Evolutionary conservation across 1,140 invertebrate species (phyloP).

Genomic region (Drosophila eugracilis): DNA sequence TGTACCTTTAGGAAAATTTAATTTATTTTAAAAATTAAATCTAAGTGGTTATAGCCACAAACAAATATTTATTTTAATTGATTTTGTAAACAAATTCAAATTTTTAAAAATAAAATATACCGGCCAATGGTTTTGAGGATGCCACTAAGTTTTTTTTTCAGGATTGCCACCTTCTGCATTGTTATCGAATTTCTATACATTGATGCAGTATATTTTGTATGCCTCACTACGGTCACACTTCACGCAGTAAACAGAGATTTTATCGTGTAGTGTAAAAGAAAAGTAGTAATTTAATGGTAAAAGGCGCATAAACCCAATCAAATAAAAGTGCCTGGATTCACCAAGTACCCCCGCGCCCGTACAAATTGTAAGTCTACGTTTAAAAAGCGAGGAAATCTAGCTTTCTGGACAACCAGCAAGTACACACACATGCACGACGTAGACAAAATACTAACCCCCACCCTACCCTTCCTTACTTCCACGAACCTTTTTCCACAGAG

Average conservation of each 20-base stretch:
- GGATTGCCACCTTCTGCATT: neutral
- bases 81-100: neutral
- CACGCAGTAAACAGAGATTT: slow-evolving; percentile 73
- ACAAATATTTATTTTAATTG: no score
- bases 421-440: slow-evolving; percentile 49
- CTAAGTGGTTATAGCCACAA: no score
- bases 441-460: slow-evolving; percentile 76
- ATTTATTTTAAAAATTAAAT: no score
- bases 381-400: neutral
- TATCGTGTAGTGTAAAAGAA: slow-evolving; percentile 61
- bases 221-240: slow-evolving; percentile 20
- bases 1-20: no score
- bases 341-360: neutral
- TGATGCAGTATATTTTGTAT: neutral
- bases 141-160: neutral
- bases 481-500: slow-evolving; percentile 53
- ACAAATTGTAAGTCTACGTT: slow-evolving; percentile 6
- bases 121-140: neutral
- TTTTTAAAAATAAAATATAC: neutral
- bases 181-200: slow-evolving; percentile 2
- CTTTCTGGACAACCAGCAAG: slow-evolving; percentile 14
- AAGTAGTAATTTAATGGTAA: slow-evolving; percentile 33
- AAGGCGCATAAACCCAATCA: slow-evolving; percentile 18
- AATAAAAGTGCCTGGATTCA: slow-evolving; percentile 20
- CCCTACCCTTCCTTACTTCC: slow-evolving; percentile 38